Base-by-base conservation (phyloP, 2,113 vertebrate genomes). In the Emydocephalus ijimae region DNA sequence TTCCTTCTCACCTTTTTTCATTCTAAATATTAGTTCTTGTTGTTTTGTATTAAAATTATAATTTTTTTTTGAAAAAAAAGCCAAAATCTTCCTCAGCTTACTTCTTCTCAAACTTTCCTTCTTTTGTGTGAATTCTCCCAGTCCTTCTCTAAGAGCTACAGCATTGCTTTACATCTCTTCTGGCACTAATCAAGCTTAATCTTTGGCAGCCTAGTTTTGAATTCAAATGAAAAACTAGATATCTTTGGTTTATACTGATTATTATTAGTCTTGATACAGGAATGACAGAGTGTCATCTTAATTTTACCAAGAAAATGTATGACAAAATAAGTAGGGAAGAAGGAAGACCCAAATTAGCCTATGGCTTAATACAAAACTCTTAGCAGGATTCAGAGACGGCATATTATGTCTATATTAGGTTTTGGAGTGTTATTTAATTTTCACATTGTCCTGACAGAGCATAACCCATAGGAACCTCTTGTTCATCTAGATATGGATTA, bases 361-460 rank as follows among this genome's bases (percentile, higher is more conserved):
- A 18, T 6, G 11, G 48, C 59, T 87, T 87, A 59, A n/a, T 48
- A 21, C 29, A 3, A 52, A 24, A 61, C 29, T 69, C 57, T 92
- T 92, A 52, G 50, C 85, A 69, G 43, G 21, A 26, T 43, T 91
- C 45, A 43, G 26, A 57, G 34, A 55, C 18, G 59, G 52, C 61
- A 55, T 52, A 74, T 74, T 88, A 88, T 88, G 87, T 74, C 87
- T 74, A 74, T 52, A 45, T 29, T 74, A 69, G 23, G 34, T 64
- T 54, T 88, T 14, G 91, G 94, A 94, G 94, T 94, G 81, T 94
- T 91, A 52, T 93, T 87, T 94, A 69, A 96, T 96, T 95, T 96
- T 91, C 93, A 94, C 94, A 93, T 94, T 94, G 96, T 93, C 93
- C 93, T 95, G 95, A 95, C 95, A 95, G 94, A 94, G 90, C 88